A percentile compares a stretch with the other conserved stretches of the same genome.
phyloP scores from a whole-genome alignment of 2,797 vertebrate species.

The Malacoraja senta region DNA sequence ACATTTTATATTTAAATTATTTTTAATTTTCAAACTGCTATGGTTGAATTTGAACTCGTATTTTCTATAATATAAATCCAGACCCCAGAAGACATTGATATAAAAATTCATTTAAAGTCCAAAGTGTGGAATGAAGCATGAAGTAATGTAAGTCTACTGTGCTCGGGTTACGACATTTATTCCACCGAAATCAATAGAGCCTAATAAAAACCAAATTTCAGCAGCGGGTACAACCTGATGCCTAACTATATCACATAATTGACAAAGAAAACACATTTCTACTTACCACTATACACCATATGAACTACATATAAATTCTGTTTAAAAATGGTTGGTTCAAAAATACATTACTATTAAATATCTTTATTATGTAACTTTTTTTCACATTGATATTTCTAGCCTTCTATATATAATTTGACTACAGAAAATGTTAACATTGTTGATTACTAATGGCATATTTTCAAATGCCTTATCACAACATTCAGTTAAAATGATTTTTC shows the following conservation, averaged over 20 bases:
- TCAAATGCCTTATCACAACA: too few species aligned
- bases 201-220: too few species aligned
- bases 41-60: neutral
- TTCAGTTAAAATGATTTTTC: too few species aligned
- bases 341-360: neutral
- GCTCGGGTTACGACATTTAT: too few species aligned
- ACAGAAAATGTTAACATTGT: neutral
- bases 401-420: neutral
- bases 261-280: too few species aligned
- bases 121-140: too few species aligned
- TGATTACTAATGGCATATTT: neutral
- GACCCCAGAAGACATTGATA: neutral
- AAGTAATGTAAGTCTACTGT: too few species aligned
- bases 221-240: too few species aligned
- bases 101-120: too few species aligned
- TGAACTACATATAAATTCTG: neutral
- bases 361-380: neutral
- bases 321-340: neutral
- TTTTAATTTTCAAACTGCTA: neutral
- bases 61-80: neutral
- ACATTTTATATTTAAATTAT: neutral
- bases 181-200: too few species aligned
- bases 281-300: neutral
- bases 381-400: neutral
- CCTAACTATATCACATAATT: too few species aligned